Evolutionary conservation across 2,888 invertebrate genomes (phyloP).

Genomic region (Melieria omissa): DNA sequence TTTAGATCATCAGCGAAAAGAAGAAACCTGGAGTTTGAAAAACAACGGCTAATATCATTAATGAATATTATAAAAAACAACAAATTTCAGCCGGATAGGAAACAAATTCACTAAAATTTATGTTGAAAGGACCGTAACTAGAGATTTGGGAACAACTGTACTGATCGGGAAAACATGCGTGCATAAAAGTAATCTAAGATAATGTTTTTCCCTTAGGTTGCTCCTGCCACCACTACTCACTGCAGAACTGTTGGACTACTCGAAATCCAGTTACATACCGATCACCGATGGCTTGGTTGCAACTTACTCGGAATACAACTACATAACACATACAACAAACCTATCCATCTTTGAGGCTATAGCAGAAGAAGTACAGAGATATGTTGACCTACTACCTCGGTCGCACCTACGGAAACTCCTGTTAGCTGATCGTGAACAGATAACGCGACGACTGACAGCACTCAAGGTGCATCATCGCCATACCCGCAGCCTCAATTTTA

Average conservation of each 20-base stretch:
- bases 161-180: no score
- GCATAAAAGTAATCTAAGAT: no score
- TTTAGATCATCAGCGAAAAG: no score
- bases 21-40: no score
- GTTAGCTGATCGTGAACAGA: not conserved
- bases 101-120: no score
- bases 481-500: not conserved
- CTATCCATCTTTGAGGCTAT: not conserved
- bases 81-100: not conserved
- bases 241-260: not conserved
- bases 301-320: not conserved
- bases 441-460: not conserved
- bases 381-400: not conserved
- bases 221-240: no score
- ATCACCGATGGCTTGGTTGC: not conserved
- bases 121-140: no score
- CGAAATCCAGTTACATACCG: not conserved
- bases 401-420: not conserved
- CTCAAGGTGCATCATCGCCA: not conserved
- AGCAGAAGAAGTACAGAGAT: not conserved
- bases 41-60: no score
- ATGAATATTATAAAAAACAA: no score
- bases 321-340: not conserved
- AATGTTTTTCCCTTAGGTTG: no score
- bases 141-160: no score